phyloP scores from a whole-genome alignment of 2,113 vertebrate genomes.

The Mungos mungo region DNA sequence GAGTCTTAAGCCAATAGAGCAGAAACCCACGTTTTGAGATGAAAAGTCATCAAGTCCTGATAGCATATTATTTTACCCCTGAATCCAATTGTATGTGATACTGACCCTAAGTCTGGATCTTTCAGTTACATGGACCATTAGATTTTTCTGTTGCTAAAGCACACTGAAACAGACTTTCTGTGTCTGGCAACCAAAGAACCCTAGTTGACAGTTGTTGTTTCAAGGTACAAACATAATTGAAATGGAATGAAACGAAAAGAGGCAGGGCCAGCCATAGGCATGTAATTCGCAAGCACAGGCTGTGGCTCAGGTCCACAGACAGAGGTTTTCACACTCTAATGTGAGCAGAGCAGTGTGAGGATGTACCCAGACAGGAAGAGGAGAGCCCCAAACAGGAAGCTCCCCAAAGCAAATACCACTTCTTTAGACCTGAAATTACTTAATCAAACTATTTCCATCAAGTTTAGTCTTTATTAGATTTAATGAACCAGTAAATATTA shows the following conservation, averaged over 20 bases:
- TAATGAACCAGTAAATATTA: neutral
- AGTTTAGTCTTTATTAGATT: neutral
- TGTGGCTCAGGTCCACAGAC: neutral
- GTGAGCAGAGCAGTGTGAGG: neutral
- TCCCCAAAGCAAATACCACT: neutral
- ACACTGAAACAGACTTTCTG: conserved; percentile 1
- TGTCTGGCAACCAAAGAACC: neutral
- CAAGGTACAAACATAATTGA: neutral
- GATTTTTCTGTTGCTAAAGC: conserved; percentile 28
- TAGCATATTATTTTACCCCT: neutral
- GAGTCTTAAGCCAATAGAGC: neutral
- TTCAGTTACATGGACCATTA: neutral
- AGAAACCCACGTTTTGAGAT: neutral
- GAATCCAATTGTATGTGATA: neutral
- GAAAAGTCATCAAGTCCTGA: neutral
- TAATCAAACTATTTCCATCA: neutral
- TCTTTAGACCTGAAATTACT: neutral
- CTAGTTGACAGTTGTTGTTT: neutral
- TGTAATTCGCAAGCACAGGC: neutral
- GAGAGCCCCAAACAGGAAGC: neutral
- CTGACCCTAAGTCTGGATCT: conserved; percentile 31
- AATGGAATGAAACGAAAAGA: neutral
- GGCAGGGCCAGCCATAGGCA: neutral
- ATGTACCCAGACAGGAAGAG: neutral
- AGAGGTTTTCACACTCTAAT: neutral